A percentile compares a stretch with the other conserved stretches of the same genome.
Conservation (phyloP, 2,113 vertebrate genomes). For the Pachypanchax playfairii region DNA sequence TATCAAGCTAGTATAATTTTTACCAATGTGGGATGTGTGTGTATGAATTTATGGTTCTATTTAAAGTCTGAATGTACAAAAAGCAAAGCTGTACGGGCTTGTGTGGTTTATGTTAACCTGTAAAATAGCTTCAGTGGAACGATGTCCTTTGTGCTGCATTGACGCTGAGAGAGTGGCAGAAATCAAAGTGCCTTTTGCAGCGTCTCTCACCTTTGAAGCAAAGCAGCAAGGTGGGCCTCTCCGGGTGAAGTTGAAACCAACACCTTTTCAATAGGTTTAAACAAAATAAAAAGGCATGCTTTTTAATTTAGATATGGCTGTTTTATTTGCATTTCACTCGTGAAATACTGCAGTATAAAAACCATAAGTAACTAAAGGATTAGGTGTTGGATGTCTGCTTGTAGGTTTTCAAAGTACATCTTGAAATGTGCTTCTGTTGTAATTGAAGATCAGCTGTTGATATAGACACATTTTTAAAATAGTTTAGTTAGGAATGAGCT, state of each 20-base stretch:
- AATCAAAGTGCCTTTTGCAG: constrained; percentile 83
- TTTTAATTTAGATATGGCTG: constrained; percentile 75
- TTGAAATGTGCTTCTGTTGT: too few species aligned
- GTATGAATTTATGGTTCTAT: constrained; percentile 75
- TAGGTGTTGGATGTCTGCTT: too few species aligned
- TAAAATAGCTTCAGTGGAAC: constrained; percentile 54
- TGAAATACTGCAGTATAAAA: background rate
- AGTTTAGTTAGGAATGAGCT: too few species aligned
- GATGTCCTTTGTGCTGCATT: constrained; percentile 66
- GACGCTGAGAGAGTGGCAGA: constrained; percentile 66
- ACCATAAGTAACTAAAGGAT: too few species aligned
- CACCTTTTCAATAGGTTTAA: constrained; percentile 59
- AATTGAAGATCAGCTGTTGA: too few species aligned
- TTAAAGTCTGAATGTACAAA: constrained; percentile 78
- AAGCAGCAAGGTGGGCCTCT: constrained; percentile 70
- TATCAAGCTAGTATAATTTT: constrained; percentile 76
- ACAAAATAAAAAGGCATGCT: constrained; percentile 79
- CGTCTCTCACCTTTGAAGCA: constrained; percentile 72
- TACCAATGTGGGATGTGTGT: constrained; percentile 67
- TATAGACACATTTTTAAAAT: too few species aligned
- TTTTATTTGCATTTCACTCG: constrained; percentile 33
- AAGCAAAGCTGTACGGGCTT: constrained; percentile 60
- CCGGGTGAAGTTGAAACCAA: constrained; percentile 41
- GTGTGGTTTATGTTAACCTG: constrained; percentile 52
- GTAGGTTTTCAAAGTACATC: too few species aligned